Evolutionary conservation across 2,888 invertebrate species (phyloP), one percentile per base, ranked within the genome.

Genomic region (Homarus gammarus): DNA sequence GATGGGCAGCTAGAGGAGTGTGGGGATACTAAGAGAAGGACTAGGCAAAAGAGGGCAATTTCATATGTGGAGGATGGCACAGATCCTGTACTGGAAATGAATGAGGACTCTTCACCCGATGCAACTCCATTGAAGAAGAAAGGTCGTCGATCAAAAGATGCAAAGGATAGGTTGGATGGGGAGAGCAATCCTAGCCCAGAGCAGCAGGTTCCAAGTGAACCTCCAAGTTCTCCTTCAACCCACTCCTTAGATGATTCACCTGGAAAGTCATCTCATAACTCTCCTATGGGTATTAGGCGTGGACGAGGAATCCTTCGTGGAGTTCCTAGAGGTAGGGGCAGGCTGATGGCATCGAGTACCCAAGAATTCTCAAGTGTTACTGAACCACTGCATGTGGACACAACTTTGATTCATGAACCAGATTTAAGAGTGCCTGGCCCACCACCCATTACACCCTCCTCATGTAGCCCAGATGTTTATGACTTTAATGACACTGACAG

Each of bases 31-130:
- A 90, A 89, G 61, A 77, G 92, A 2, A 64, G 89, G 33, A 92
- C 92, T 44, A 75, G 92, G 15, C 92, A 92, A 70, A 89, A 89
- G 78, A 64, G 92, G 2, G 90, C 92, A 12, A 84, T 92, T 44
- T 90, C 90, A 15, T 92, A 92, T 56, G 92, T 88, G 31, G 92
- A 92, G 56, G 92, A 92, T 84, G 92, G 89, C 64, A 92, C 92
- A 5, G 92, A 92, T 81, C 92, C 92, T 44, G 92, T 92, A 44
- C 64, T 92, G 49, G 92, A 92, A 83, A 92, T 87, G 89, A 92
- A 84, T 38, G 92, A 92, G 68, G 92, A 92, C 77, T 70, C 81
- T 15, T 87, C 78, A 18, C 86, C 85, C 15, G 83, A 86, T 49
- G 36, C 79, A 1, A 84, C 91, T 12, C 91, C 91, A 3, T 49